Conservation (phyloP, 30 jellyfish, hydroid and myxozoan species). For the Aurelia sp. region DNA sequence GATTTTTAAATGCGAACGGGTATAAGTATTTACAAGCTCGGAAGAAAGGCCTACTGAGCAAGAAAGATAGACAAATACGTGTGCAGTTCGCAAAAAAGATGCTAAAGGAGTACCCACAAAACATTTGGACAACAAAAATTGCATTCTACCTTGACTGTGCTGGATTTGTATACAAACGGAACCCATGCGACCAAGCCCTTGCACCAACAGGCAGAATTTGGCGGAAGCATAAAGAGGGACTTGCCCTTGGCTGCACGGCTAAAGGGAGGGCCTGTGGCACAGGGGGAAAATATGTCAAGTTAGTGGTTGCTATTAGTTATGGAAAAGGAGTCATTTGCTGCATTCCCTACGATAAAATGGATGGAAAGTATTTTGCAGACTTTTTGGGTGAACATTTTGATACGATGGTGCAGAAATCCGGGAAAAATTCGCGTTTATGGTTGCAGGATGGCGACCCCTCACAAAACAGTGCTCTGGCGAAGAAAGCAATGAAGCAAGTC, state of each 20-base stretch:
- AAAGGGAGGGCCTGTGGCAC: constrained; percentile 44
- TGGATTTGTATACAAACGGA: constrained; percentile 38
- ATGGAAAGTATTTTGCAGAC: constrained; percentile 10
- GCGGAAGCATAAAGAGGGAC: constrained; percentile 18
- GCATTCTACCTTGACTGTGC: constrained; percentile 33
- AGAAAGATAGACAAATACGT: no score
- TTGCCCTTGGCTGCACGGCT: no score
- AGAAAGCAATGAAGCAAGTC: background rate
- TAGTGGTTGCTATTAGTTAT: constrained; percentile 29
- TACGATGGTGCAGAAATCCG: background rate
- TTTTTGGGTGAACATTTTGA: constrained; percentile 7
- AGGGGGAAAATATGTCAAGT: constrained; percentile 36
- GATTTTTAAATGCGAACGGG: constrained; percentile 21
- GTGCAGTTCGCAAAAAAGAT: constrained; percentile 10
- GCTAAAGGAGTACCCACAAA: no score
- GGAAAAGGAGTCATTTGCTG: constrained; percentile 25
- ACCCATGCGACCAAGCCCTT: constrained; percentile 47
- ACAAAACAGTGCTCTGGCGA: constrained; percentile 4
- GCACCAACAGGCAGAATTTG: constrained; percentile 35
- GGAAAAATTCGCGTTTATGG: no score
- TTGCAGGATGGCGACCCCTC: constrained; percentile 26
- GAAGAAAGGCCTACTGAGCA: constrained; percentile 14
- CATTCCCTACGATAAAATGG: constrained; percentile 14
- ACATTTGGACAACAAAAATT: constrained; percentile 11
- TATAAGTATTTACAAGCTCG: constrained; percentile 21